phyloP scores from a whole-genome alignment of 2,888 invertebrate species.

The Phanerotoma sp. region DNA sequence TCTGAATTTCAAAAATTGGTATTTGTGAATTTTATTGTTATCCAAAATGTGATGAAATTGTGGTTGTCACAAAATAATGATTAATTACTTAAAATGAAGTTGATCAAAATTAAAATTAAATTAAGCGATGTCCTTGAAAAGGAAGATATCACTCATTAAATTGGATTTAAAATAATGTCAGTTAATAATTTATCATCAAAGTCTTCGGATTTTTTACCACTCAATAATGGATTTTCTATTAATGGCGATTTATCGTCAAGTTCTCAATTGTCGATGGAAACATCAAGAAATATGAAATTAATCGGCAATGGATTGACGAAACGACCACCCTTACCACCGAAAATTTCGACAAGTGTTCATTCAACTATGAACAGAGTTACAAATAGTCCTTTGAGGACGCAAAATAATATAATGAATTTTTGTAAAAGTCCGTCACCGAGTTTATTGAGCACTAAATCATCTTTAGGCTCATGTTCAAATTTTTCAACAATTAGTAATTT shows the following conservation, averaged over 20 bases:
- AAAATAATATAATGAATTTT: background rate
- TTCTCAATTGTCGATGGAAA: slow-evolving; percentile 1
- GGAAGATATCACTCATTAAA: too few species aligned
- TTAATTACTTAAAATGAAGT: background rate
- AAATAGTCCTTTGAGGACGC: slow-evolving; percentile 29
- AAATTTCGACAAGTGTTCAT: slow-evolving; percentile 19
- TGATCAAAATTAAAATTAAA: background rate
- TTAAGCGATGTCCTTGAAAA: background rate
- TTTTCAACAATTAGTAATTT: background rate
- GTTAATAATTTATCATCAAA: slow-evolving; percentile 17
- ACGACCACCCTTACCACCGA: slow-evolving; percentile 37
- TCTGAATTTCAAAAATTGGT: slow-evolving; percentile 21
- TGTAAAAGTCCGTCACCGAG: slow-evolving; percentile 39
- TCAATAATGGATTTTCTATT: background rate
- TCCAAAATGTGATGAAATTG: slow-evolving; percentile 6
- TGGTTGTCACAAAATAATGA: background rate
- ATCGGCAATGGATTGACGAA: slow-evolving; percentile 19
- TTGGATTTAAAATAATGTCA: too few species aligned
- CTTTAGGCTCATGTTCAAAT: slow-evolving; percentile 19
- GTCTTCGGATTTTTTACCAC: slow-evolving; percentile 15
- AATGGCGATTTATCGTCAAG: slow-evolving; percentile 6
- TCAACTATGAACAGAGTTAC: slow-evolving; percentile 36
- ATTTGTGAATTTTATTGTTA: slow-evolving; percentile 27
- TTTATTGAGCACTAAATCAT: slow-evolving; percentile 28
- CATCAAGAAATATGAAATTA: slow-evolving; percentile 17